A percentile compares a stretch with the other conserved stretches of the same genome.
Evolutionary conservation across 2,797 vertebrate genomes (phyloP).

Genomic region (Apogon talboti): DNA sequence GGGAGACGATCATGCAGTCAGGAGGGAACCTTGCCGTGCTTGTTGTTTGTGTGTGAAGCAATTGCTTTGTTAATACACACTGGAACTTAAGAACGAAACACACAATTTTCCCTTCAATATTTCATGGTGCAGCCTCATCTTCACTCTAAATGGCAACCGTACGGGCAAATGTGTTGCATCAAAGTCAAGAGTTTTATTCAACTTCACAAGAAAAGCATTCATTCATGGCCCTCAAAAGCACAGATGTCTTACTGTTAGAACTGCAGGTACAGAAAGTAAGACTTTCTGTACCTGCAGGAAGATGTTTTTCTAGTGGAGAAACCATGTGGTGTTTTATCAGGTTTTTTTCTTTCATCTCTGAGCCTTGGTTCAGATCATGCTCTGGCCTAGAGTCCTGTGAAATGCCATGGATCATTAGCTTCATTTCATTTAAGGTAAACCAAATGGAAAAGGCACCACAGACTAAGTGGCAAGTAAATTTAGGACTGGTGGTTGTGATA

Average conservation of each 20-base stretch:
- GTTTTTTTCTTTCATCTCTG: neutral
- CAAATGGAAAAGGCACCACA: too few species aligned
- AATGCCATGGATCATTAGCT: too few species aligned
- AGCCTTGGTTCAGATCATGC: neutral
- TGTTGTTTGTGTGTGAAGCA: constrained; percentile 65
- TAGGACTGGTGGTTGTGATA: too few species aligned
- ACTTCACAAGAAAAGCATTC: constrained; percentile 5
- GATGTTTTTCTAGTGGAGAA: constrained; percentile 7
- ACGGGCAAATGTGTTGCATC: constrained; percentile 1
- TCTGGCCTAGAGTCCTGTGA: too few species aligned
- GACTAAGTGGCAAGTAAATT: too few species aligned
- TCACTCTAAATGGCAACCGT: constrained; percentile 6
- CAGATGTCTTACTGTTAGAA: neutral
- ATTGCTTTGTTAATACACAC: constrained; percentile 24
- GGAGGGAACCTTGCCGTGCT: constrained; percentile 66
- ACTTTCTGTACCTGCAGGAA: constrained; percentile 11
- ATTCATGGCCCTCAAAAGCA: neutral
- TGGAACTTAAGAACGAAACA: constrained; percentile 21
- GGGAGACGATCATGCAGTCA: constrained; percentile 76
- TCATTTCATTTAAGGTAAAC: too few species aligned
- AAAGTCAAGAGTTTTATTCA: neutral
- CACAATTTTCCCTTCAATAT: constrained; percentile 3
- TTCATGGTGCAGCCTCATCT: neutral
- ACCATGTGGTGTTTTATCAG: constrained; percentile 14
- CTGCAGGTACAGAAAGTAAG: neutral